Evolutionary conservation across 2,113 vertebrate species (phyloP), one percentile per base, ranked within the genome.

Genomic region (Oceanites oceanicus): DNA sequence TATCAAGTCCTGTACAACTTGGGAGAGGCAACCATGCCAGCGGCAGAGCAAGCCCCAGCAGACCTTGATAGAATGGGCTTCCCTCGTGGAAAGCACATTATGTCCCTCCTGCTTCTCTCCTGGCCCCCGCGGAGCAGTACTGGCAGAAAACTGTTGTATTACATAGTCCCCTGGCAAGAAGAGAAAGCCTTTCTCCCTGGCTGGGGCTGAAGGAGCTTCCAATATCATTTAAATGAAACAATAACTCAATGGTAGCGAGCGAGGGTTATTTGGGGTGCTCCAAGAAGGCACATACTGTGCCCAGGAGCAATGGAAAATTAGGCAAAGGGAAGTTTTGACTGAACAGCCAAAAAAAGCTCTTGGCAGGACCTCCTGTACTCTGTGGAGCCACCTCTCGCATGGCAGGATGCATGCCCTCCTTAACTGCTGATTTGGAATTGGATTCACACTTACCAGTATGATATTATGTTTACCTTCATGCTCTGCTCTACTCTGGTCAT

Each of bases 281-380:
- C 86, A 79, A 94, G 84, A 53, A 96, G 91, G 94, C 96, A 96
- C 92, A 94, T 36, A 45, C 58, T 75, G 91, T 95, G 96, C 91
- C 88, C 94, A 87, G 89, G 76, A 97, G 92, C 91, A 87, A 87
- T 92, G 94, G 92, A 95, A 94, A 95, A 92, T 62, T 58, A 91
- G 96, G 92, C 70, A 94, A 96, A 95, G 94, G 96, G 95, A 96
- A 96, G 91, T 92, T 94, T 95, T 92, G 94, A 94, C 73, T 94
- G 83, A 89, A 62, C 56, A 92, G 88, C 71, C 91, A 89, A 68
- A 92, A 95, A 94, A 96, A 80, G 78, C 78, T 79, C 76, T 96
- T 97, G 92, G 92, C 84, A 96, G 96, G 49, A 96, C 83, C 70
- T 91, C 19, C 66, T 95, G 94, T 94, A 85, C 89, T 91, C 56